Percentiles rank a stretch among this genome's conserved stretches.
These are phyloP conservation scores for Cerceris rybyensis DNA, from an alignment of 2,888 invertebrate genomes.

Conservation along the genomic window DNA sequence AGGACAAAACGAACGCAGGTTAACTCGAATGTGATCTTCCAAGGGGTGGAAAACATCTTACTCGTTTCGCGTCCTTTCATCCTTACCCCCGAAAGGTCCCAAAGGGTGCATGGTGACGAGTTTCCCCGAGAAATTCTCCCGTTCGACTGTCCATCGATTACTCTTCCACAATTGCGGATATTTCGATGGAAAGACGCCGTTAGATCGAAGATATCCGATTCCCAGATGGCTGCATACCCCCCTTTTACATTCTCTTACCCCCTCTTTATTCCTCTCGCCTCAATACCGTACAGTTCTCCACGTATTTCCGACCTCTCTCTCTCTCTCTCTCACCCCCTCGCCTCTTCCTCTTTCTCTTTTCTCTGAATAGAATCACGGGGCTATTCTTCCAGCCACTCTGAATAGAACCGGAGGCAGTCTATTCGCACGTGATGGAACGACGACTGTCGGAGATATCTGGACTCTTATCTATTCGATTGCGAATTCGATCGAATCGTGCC, in stretches of 20 bases:
- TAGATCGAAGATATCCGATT: constrained; percentile 78
- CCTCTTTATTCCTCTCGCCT: constrained; percentile 47
- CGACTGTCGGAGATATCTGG: constrained; percentile 73
- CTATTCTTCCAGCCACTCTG: constrained; percentile 76
- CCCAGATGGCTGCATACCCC: constrained; percentile 73
- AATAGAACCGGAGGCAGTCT: constrained; percentile 68
- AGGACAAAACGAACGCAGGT: constrained; percentile 57
- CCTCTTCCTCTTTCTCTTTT: constrained; percentile 39
- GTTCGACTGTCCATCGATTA: constrained; percentile 78
- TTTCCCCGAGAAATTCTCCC: constrained; percentile 32
- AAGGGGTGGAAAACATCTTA: constrained; percentile 53
- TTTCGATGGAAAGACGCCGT: constrained; percentile 63
- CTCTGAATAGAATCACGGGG: constrained; percentile 78
- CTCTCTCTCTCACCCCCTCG: constrained; percentile 30
- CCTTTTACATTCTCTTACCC: constrained; percentile 40
- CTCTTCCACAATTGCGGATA: constrained; percentile 79
- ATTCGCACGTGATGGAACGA: constrained; percentile 74
- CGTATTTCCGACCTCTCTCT: constrained; percentile 28
- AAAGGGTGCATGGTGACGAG: constrained; percentile 51
- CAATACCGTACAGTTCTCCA: constrained; percentile 31
- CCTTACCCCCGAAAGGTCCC: constrained; percentile 38
- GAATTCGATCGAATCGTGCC: constrained; percentile 57
- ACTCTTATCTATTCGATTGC: constrained; percentile 75
- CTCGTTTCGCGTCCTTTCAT: constrained; percentile 48
- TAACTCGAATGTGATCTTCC: constrained; percentile 39